Evolutionary conservation across 2,113 vertebrate genomes (phyloP).

Genomic region (human): GRCh38 chr6:109696001-109696500

Average conservation of each 20-base stretch:
- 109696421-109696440: neutral
- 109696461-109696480: neutral
- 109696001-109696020: neutral
- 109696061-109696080: neutral
- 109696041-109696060: neutral
- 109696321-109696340: neutral
- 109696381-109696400: neutral
- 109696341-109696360: neutral
- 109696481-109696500: neutral
- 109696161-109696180: neutral
- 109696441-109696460: neutral
- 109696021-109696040: neutral
- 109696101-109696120: neutral
- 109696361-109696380: neutral
- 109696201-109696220: neutral
- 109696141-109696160: neutral
- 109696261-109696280: neutral
- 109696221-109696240: neutral
- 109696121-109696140: neutral
- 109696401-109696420: neutral
- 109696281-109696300: neutral
- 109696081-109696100: neutral
- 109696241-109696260: neutral
- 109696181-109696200: neutral
- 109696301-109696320: neutral